Conservation (phyloP, 2,888 invertebrate species). For the Gymnoscelis rufifasciata region DNA sequence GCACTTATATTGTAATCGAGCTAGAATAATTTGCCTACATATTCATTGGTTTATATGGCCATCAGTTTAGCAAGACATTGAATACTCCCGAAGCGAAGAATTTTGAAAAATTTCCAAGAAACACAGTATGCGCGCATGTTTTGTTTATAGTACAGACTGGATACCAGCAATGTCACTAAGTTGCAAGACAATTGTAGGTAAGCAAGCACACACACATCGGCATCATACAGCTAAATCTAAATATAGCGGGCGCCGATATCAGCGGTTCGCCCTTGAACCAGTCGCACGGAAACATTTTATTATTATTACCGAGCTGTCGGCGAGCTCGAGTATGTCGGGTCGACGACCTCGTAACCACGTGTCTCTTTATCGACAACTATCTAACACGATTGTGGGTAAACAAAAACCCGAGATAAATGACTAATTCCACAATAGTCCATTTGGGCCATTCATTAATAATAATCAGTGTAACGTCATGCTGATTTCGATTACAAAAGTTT, state of each 20-base stretch:
- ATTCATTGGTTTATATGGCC: too few relatives aligned
- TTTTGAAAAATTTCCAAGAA: conserved; percentile 18
- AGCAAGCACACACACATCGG: conserved; percentile 56
- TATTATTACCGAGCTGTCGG: conserved; percentile 79
- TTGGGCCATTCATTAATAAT: conserved; percentile 68
- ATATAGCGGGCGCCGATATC: conserved; percentile 79
- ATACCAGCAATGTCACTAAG: conserved; percentile 27
- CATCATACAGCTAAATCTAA: conserved; percentile 76
- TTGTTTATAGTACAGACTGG: conserved; percentile 17
- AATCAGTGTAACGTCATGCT: conserved; percentile 62
- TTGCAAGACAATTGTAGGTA: conserved; percentile 55
- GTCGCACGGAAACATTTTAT: conserved; percentile 80
- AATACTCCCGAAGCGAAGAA: neutral
- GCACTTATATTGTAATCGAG: too few relatives aligned
- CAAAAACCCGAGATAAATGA: conserved; percentile 76
- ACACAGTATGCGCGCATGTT: conserved; percentile 6
- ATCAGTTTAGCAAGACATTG: neutral
- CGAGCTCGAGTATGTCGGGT: conserved; percentile 77
- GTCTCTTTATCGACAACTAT: conserved; percentile 80
- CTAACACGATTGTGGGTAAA: conserved; percentile 79
- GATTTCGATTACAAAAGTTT: conserved; percentile 51
- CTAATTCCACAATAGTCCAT: conserved; percentile 73
- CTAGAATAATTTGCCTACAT: too few relatives aligned
- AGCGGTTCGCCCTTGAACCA: conserved; percentile 80
- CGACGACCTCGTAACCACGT: conserved; percentile 76